Percentiles rank a stretch among this genome's conserved stretches.
Conservation (phyloP, 2,113 vertebrate species). For the Microcebus tavaratra region DNA sequence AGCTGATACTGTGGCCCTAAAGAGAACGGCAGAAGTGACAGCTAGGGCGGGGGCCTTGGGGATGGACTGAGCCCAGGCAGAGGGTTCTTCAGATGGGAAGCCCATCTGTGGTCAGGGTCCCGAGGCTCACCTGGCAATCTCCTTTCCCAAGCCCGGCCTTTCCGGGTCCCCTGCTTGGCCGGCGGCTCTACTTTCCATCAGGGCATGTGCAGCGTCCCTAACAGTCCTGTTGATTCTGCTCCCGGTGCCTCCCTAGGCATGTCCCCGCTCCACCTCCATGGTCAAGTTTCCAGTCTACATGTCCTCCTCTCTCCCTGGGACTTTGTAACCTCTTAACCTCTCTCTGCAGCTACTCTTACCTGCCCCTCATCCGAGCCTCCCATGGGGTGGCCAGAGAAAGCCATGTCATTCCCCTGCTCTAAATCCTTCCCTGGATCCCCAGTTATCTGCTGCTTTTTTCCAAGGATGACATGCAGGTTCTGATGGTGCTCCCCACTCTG, state of each 20-base stretch:
- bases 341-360: not conserved
- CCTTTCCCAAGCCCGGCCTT: not conserved
- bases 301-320: not conserved
- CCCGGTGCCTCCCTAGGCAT: accelerated
- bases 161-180: not conserved
- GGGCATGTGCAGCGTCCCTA: not conserved
- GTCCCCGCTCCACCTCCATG: accelerated
- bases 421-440: accelerated
- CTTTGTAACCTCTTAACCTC: accelerated
- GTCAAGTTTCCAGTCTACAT: accelerated
- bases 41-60: not conserved
- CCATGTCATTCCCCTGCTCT: not conserved
- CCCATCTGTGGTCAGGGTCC: accelerated
- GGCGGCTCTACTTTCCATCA: accelerated
- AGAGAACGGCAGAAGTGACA: not conserved
- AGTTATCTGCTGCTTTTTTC: not conserved
- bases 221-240: not conserved
- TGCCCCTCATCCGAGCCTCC: accelerated
- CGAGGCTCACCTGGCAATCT: not conserved
- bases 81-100: not conserved
- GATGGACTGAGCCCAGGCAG: not conserved
- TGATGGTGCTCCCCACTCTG: not conserved
- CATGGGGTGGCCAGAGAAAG: no score
- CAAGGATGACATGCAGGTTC: not conserved
- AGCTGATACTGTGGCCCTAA: not conserved